Evolutionary conservation across 30 jellyfish, hydroid and myxozoan genomes (phyloP), one percentile per base, ranked within the genome.

Genomic region (Clytia hemisphaerica): DNA sequence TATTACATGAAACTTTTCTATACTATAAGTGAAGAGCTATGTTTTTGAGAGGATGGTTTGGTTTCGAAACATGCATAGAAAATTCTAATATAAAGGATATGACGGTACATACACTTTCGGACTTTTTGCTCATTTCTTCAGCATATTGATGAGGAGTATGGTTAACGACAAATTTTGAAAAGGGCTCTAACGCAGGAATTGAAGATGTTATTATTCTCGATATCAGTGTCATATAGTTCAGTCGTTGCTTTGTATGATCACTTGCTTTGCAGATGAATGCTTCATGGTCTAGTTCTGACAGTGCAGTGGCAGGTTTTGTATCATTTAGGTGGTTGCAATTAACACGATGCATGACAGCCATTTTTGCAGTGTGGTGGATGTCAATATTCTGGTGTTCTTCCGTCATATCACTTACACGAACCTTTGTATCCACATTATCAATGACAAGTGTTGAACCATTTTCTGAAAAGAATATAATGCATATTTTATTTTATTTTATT

Each of bases 311-410:
- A n/a, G n/a, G n/a, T n/a, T n/a, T n/a, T n/a, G n/a, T n/a, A n/a
- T n/a, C n/a, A n/a, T n/a, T n/a, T 9, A 47, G 30, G 51, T 16
- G 49, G 73, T 25, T 22, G 35, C 22, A 62, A 4, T 9, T n/a
- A 7, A 50, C 64, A 31, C 69, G 6, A 22, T 62, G 34, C 37
- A 6, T 7, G 28, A 35, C 69, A 16, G 76, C 70, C 76, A 62
- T 61, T 2, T 36, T 61, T 28, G 64, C 64, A 47, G 58, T 61
- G 58, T 61, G 35, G 40, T 70, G 82, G 4, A 48, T 36, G 59
- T 50, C 82, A 6, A 31, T 61, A 51, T 70, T 70, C 40, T 70
- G 74, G 60, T 70, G 29, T 4, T 49, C 75, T 44, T 70, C 82
- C 12, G 76, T 47, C 82, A 70, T 70, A 62, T 37, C 32, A 36